Conservation (phyloP, 2,888 invertebrate species). For the Lathronympha strigana region DNA sequence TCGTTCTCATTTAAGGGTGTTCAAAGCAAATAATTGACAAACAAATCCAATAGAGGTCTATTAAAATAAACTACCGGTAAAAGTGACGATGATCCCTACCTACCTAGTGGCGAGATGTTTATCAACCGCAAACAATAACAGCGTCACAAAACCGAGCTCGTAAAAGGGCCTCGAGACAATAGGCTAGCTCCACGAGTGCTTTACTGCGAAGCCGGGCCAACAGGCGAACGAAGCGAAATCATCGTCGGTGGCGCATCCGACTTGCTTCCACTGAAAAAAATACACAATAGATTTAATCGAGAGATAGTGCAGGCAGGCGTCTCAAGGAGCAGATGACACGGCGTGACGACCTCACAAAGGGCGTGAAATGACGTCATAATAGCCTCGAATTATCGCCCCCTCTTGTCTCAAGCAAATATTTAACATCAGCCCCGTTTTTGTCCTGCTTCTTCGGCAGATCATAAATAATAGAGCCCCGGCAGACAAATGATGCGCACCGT, state of each 20-base stretch:
- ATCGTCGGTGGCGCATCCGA: slow-evolving; percentile 83
- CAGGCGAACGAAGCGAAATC: slow-evolving; percentile 78
- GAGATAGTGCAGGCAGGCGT: slow-evolving; percentile 81
- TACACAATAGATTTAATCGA: slow-evolving; percentile 83
- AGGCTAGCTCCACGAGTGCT: slow-evolving; percentile 76
- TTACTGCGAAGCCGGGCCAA: slow-evolving; percentile 77
- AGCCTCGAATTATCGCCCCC: slow-evolving; percentile 83
- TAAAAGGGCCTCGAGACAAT: slow-evolving; percentile 82
- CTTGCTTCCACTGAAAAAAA: slow-evolving; percentile 78
- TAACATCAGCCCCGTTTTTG: slow-evolving; percentile 80
- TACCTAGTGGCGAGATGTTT: slow-evolving; percentile 82
- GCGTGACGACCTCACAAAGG: slow-evolving; percentile 82
- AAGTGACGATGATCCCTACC: slow-evolving; percentile 81
- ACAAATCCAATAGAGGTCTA: slow-evolving; percentile 69
- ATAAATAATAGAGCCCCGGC: slow-evolving; percentile 79
- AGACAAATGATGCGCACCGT: slow-evolving; percentile 81
- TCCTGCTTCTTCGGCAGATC: slow-evolving; percentile 77
- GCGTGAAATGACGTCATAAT: slow-evolving; percentile 84
- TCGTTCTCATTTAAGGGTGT: slow-evolving; percentile 54
- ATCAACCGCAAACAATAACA: slow-evolving; percentile 84
- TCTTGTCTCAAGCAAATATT: slow-evolving; percentile 84
- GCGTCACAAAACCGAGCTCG: slow-evolving; percentile 80
- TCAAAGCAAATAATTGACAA: slow-evolving; percentile 73
- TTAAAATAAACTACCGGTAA: slow-evolving; percentile 73
- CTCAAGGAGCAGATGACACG: slow-evolving; percentile 84